A percentile compares a stretch with the other conserved stretches of the same genome.
Evolutionary conservation across 2,113 vertebrate species (phyloP).

Genomic region (Pelecanoides urinatrix): DNA sequence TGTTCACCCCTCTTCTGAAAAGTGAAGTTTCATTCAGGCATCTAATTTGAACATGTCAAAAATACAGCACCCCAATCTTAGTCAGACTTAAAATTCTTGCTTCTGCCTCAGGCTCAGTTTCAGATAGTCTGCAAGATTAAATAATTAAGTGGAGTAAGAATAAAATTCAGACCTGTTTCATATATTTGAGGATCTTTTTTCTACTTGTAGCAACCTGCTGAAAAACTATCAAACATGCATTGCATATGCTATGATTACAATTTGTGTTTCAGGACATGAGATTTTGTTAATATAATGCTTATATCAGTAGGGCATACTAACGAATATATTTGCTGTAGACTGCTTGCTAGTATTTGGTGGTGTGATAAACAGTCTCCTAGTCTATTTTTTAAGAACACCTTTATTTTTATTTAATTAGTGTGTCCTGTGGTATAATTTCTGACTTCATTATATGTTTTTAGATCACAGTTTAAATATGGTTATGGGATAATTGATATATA

Average conservation of each 20-base stretch:
- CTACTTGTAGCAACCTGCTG: background rate
- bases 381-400: background rate
- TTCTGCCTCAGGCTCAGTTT: background rate
- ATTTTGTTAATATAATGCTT: background rate
- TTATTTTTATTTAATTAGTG: background rate
- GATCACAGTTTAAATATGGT: background rate
- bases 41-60: background rate
- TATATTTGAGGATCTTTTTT: background rate
- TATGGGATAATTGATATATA: background rate
- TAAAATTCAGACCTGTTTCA: background rate
- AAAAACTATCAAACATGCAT: background rate
- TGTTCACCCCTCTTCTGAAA: background rate
- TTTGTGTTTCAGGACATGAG: background rate
- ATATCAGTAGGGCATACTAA: background rate
- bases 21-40: background rate
- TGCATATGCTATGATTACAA: background rate
- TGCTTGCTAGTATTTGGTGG: background rate
- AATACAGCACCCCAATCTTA: accelerated
- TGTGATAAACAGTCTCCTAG: background rate
- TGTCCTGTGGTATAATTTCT: background rate
- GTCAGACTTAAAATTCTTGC: background rate
- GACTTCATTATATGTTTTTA: background rate
- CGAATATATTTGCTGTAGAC: background rate
- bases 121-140: background rate
- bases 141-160: background rate